Base-by-base conservation (phyloP, 2,888 invertebrate genomes). In the Chrysotoxum bicinctum region DNA sequence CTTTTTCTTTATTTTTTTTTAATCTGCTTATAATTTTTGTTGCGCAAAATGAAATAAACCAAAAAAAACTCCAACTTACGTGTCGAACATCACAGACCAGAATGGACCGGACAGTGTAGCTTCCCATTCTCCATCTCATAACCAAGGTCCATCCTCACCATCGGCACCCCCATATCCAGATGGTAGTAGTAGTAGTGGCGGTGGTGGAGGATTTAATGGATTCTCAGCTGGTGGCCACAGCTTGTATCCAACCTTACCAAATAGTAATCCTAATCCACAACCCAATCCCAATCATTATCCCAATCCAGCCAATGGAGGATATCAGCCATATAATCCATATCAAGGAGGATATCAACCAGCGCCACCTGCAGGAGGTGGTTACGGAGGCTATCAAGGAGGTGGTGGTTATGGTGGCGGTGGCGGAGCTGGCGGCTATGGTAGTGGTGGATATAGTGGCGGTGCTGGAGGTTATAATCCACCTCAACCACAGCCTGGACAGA, bases 211-310 rank as follows among this genome's bases (percentile, higher is more conserved):
- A 89, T 90, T 90, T 87, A 90, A 88, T 88, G 91, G 91, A 88
- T 91, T 88, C 88, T 90, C 91, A 88, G 88, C 91, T 89, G 91
- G 91, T 80, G 91, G 91, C 45, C 91, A 91, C 78, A 88, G 88
- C 83, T 87, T 91, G 43, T 91, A 91, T 88, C 91, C 91, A 56
- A 88, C 89, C 43, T 88, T 91, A 30, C 91, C 91, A 56, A 88
- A 88, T 68, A 80, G 80, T 16, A 85, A 78, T 79, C 76, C 80
- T 72, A 72, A 88, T 79, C 86, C 66, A 77, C 74, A 78, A 74
- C 72, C 73, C 9, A 70, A 78, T 72, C 87, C 87, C 84, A 68
- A 69, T 78, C 73, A 74, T 30, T 81, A 85, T 74, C 87, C 87
- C 23, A 81, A 76, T 73, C 87, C 87, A 78, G 87, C 87, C 19